Percentiles rank a stretch among this genome's conserved stretches.
Conservation (phyloP, 2,888 invertebrate species). For the Caenorhabditis japonica region DNA sequence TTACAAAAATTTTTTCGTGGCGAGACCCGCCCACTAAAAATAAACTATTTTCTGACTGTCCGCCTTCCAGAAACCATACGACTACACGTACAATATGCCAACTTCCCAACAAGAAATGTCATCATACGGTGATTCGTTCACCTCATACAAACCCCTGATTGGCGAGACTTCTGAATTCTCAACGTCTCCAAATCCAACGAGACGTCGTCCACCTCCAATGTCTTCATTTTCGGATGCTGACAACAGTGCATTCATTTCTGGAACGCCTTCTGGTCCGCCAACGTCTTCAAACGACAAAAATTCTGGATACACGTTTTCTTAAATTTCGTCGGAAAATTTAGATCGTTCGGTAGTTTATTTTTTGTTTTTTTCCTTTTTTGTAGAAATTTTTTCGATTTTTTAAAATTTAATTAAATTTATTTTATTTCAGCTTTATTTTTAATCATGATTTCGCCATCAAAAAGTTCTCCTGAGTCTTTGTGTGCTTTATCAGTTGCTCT, state of each 20-base stretch:
- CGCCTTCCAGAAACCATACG: constrained; percentile 35
- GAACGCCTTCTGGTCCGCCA: constrained; percentile 37
- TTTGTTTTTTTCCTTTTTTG: too few relatives aligned
- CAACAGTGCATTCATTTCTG: constrained; percentile 33
- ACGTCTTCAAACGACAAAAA: constrained; percentile 3
- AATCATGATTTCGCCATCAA: too few relatives aligned
- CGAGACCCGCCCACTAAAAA: neutral
- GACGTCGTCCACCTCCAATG: constrained; percentile 15
- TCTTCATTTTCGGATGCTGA: constrained; percentile 8
- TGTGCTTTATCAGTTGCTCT: too few relatives aligned
- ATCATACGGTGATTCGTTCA: constrained; percentile 26
- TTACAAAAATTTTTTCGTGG: too few relatives aligned
- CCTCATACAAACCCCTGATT: constrained; percentile 27
- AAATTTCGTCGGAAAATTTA: too few relatives aligned
- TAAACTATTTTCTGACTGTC: too few relatives aligned
- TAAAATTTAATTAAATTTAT: too few relatives aligned
- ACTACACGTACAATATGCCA: constrained; percentile 15
- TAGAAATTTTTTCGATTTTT: too few relatives aligned
- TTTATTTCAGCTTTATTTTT: too few relatives aligned
- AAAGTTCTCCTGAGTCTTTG: too few relatives aligned
- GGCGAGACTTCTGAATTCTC: constrained; percentile 38
- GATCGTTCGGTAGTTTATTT: too few relatives aligned
- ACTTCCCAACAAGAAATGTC: constrained; percentile 3
- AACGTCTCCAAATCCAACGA: constrained; percentile 5
- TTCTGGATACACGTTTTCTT: constrained; percentile 23